These are phyloP conservation scores for Drosophila multiciliata DNA, from an alignment of 2,888 invertebrate species.

Conservation along the genomic window DNA sequence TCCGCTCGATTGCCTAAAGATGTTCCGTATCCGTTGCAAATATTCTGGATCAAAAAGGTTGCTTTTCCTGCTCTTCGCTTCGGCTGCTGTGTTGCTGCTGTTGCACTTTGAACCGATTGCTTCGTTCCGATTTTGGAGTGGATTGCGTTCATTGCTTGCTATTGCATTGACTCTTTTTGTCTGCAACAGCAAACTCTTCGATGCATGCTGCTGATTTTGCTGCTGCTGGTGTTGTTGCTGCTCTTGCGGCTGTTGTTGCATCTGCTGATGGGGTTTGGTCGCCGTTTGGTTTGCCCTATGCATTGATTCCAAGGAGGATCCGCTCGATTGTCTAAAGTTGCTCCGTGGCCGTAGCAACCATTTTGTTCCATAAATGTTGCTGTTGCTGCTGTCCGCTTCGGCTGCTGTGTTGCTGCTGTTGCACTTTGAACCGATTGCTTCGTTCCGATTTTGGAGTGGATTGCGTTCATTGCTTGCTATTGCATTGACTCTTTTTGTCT, in stretches of 20 bases:
- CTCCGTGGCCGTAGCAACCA: constrained; percentile 55
- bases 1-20: constrained; percentile 49
- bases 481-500: constrained; percentile 10
- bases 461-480: not conserved
- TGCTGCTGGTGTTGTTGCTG: too few species aligned
- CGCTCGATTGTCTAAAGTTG: constrained; percentile 47
- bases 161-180: constrained; percentile 8
- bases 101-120: not conserved
- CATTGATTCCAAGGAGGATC: constrained; percentile 39
- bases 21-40: constrained; percentile 34
- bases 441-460: not conserved
- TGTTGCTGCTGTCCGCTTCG: too few species aligned
- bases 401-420: not conserved
- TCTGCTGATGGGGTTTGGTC: not conserved
- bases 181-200: constrained; percentile 32
- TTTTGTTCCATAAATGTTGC: constrained; percentile 15
- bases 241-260: not conserved
- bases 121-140: not conserved
- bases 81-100: not conserved
- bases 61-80: not conserved
- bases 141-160: not conserved
- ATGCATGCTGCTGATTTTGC: not conserved
- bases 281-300: not conserved
- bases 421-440: not conserved
- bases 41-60: constrained; percentile 33